Evolutionary conservation across 64 coral and sea anemone species (phyloP).

Genomic region (Dendronephthya gigantea): DNA sequence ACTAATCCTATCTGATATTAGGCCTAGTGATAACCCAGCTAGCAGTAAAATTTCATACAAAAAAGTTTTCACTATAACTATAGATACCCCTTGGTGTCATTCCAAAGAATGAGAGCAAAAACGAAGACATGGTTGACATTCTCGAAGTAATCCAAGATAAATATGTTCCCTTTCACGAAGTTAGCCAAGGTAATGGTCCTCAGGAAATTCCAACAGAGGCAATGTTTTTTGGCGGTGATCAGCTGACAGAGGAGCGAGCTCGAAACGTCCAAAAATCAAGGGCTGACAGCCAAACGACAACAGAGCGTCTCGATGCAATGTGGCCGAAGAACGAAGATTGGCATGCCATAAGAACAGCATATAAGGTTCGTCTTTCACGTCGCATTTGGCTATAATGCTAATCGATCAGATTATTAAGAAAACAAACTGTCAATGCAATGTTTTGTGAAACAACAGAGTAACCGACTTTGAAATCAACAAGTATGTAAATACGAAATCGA

Average conservation of each 20-base stretch:
- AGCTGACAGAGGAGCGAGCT: constrained; percentile 37
- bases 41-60: too few species aligned
- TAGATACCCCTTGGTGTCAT: constrained; percentile 46
- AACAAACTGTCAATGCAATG: background rate
- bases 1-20: too few species aligned
- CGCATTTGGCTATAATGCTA: too few species aligned
- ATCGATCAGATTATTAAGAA: too few species aligned
- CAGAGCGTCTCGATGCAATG: constrained; percentile 14
- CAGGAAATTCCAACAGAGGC: constrained; percentile 18
- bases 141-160: constrained; percentile 39
- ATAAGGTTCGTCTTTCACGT: constrained; percentile 20
- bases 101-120: constrained; percentile 51
- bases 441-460: background rate
- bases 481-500: background rate
- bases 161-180: constrained; percentile 36
- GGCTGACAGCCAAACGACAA: constrained; percentile 28
- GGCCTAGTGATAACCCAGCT: too few species aligned
- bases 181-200: background rate
- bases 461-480: background rate
- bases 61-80: background rate
- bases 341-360: constrained; percentile 53
- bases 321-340: constrained; percentile 60
- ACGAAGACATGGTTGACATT: constrained; percentile 65
- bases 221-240: constrained; percentile 52
- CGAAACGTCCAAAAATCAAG: constrained; percentile 49